Evolutionary conservation across 2,888 invertebrate genomes (phyloP).

Genomic region (Platynereis dumerilii): DNA sequence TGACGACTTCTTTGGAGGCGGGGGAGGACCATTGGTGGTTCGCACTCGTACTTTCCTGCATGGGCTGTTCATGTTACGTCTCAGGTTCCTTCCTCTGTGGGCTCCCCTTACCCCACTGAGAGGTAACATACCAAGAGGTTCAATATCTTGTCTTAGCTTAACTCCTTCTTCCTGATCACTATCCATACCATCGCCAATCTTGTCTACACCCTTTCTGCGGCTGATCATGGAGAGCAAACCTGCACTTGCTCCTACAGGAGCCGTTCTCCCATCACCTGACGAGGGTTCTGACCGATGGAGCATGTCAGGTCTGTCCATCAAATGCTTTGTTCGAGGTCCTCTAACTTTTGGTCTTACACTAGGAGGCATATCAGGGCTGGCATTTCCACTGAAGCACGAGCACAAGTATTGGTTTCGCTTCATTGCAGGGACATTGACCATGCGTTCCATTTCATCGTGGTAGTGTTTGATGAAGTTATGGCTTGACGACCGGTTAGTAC

Average conservation of each 20-base stretch:
- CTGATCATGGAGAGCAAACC: conserved; percentile 13
- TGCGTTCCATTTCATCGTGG: background rate
- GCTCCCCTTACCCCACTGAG: background rate
- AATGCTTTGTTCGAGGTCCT: background rate
- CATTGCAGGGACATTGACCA: background rate
- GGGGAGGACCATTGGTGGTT: background rate
- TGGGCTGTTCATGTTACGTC: conserved; percentile 11
- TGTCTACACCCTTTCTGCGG: conserved; percentile 13
- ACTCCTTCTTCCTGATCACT: conserved; percentile 23
- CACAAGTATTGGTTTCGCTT: background rate
- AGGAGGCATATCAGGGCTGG: background rate
- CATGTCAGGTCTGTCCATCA: conserved; percentile 4
- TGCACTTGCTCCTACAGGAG: conserved; percentile 19
- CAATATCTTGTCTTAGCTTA: conserved; percentile 4
- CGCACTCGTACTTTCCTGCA: background rate
- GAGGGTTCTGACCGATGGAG: background rate
- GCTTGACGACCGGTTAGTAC: background rate
- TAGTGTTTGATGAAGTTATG: background rate
- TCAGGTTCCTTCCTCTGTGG: too few relatives aligned
- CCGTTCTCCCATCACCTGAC: background rate
- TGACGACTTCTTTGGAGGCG: conserved; percentile 2
- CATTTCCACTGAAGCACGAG: background rate
- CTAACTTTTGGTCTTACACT: background rate
- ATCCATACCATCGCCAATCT: conserved; percentile 20
- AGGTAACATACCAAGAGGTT: conserved; percentile 20